Evolutionary conservation across 2,113 vertebrate genomes (phyloP).

Genomic region (Xenopus borealis): DNA sequence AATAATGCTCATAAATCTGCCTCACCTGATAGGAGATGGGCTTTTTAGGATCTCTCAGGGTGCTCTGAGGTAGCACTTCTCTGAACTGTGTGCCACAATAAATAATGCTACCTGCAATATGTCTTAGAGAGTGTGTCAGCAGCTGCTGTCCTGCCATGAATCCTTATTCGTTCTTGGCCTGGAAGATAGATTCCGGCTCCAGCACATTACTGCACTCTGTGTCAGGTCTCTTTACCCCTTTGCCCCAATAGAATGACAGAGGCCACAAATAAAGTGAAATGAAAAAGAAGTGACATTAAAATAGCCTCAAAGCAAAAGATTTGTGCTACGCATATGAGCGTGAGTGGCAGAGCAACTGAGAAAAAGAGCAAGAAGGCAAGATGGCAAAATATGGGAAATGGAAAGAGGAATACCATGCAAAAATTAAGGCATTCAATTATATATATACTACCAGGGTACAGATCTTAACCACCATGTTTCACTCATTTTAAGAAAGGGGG

Average conservation of each 20-base stretch:
- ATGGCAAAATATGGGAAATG: background rate
- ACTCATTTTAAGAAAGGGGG: background rate
- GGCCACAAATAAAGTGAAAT: slow-evolving; percentile 75
- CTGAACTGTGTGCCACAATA: slow-evolving; percentile 79
- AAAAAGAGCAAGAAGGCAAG: background rate
- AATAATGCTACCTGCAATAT: slow-evolving; percentile 82
- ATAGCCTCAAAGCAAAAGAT: slow-evolving; percentile 58
- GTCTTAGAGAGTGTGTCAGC: slow-evolving; percentile 76
- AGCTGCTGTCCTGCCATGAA: slow-evolving; percentile 74
- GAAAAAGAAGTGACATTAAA: slow-evolving; percentile 63
- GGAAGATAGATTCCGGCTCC: slow-evolving; percentile 79
- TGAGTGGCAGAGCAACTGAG: background rate
- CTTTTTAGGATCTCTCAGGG: slow-evolving; percentile 82
- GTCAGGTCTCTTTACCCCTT: slow-evolving; percentile 78
- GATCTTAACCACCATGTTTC: background rate
- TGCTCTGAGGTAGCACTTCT: slow-evolving; percentile 76
- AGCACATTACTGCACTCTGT: slow-evolving; percentile 72
- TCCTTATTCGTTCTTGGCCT: slow-evolving; percentile 77
- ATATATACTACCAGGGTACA: background rate
- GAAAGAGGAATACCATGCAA: background rate
- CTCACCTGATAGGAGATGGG: slow-evolving; percentile 78
- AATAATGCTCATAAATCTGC: slow-evolving; percentile 72
- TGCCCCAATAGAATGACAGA: slow-evolving; percentile 72
- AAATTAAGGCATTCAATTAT: background rate
- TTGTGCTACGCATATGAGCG: slow-evolving; percentile 27